Evolutionary conservation across 2,797 vertebrate species (phyloP).

Genomic region (Heteromormyrus szaboi): DNA sequence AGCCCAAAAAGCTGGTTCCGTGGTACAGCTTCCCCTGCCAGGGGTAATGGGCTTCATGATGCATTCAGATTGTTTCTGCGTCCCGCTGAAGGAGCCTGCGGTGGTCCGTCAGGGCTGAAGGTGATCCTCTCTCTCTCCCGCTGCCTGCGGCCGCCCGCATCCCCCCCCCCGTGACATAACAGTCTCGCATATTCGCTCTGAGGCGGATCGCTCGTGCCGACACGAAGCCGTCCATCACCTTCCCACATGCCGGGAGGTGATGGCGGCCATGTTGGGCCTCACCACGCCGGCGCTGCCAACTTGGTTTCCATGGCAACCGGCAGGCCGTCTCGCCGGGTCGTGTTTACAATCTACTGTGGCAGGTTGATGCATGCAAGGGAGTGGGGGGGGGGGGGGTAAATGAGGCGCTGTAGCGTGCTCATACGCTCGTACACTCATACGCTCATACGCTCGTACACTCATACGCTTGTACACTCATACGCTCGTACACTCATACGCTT

Average conservation of each 20-base stretch:
- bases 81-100: background rate
- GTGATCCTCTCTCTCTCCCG: background rate
- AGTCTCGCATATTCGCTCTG: background rate
- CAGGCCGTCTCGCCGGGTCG: constrained; percentile 13
- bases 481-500: too few relatives aligned
- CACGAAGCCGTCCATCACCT: too few relatives aligned
- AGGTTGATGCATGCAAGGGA: background rate
- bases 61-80: background rate
- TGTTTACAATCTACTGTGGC: constrained; percentile 10
- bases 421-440: background rate
- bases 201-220: background rate
- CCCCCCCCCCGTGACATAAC: background rate
- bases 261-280: background rate
- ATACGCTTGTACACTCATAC: background rate
- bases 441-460: too few relatives aligned
- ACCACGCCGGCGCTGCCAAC: background rate
- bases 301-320: constrained; percentile 43
- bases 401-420: background rate
- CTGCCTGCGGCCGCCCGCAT: background rate
- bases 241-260: background rate
- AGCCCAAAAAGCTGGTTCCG: background rate
- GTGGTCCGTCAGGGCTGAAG: background rate
- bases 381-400: background rate
- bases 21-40: background rate
- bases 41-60: background rate